Percentiles rank a stretch among this genome's conserved stretches.
Conservation (phyloP, 2,797 vertebrate species). For the Silurus aristotelis region DNA sequence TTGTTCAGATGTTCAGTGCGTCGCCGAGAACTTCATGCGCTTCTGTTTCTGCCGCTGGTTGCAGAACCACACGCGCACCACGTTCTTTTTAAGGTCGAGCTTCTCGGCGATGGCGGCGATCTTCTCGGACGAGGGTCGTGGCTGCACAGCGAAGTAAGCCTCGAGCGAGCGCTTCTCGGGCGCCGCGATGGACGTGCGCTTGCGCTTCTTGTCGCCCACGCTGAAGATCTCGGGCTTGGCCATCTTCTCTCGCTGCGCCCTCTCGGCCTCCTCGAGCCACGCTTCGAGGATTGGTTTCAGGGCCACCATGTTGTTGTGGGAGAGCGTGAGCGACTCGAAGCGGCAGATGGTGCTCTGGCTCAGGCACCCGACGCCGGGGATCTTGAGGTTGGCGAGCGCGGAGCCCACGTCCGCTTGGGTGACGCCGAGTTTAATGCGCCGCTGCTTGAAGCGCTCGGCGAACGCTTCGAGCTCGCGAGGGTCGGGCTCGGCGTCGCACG, state of each 20-base stretch:
- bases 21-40: slow-evolving; percentile 93
- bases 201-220: slow-evolving; percentile 87
- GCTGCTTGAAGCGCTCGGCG: slow-evolving; percentile 89
- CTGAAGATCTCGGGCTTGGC: slow-evolving; percentile 89
- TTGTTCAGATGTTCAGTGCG: slow-evolving; percentile 71
- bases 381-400: slow-evolving; percentile 89
- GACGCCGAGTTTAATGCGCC: slow-evolving; percentile 89
- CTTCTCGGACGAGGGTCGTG: slow-evolving; percentile 89
- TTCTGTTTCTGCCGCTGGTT: slow-evolving; percentile 95
- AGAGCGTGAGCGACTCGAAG: slow-evolving; percentile 92
- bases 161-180: slow-evolving; percentile 90
- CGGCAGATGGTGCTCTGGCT: slow-evolving; percentile 94
- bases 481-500: slow-evolving; percentile 81
- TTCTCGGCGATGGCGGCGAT: slow-evolving; percentile 92
- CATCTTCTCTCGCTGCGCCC: slow-evolving; percentile 89
- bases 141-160: slow-evolving; percentile 90
- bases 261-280: slow-evolving; percentile 90
- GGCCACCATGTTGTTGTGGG: slow-evolving; percentile 94
- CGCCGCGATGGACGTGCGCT: slow-evolving; percentile 89
- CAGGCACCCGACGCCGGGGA: slow-evolving; percentile 88
- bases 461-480: slow-evolving; percentile 91
- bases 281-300: slow-evolving; percentile 91
- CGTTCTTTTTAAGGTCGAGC: slow-evolving; percentile 93
- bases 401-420: slow-evolving; percentile 90
- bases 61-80: slow-evolving; percentile 93